Conservation (phyloP, 1,140 invertebrate species). For the Drosophila chauvacae region DNA sequence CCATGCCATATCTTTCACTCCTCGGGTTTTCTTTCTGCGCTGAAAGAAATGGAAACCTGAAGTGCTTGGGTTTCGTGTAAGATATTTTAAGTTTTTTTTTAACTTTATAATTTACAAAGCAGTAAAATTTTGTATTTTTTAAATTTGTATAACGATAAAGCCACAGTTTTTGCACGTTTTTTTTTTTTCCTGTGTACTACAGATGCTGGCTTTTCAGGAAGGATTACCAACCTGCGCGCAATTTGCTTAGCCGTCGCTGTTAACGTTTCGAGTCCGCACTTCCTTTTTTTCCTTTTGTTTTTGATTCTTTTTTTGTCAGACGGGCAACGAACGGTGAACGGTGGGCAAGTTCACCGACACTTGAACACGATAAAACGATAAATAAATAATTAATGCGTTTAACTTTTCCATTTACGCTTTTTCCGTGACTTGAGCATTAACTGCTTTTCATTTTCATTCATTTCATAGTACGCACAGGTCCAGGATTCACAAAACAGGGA, state of each 20-base stretch:
- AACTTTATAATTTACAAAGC: neutral
- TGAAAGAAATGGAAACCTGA: neutral
- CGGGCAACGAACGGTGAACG: slow-evolving; percentile 37
- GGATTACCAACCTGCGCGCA: slow-evolving; percentile 67
- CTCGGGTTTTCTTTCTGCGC: neutral
- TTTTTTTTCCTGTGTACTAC: neutral
- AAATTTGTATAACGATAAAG: neutral
- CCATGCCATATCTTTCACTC: neutral
- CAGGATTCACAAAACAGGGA: slow-evolving; percentile 31
- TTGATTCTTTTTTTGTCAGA: slow-evolving; percentile 32
- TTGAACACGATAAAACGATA: slow-evolving; percentile 82
- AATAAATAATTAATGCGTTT: slow-evolving; percentile 84
- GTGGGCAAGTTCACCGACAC: slow-evolving; percentile 75
- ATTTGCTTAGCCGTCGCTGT: slow-evolving; percentile 71
- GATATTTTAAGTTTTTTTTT: too few species aligned
- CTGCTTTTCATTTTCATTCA: slow-evolving; percentile 82
- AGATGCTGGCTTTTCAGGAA: slow-evolving; percentile 52
- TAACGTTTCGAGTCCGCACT: slow-evolving; percentile 44
- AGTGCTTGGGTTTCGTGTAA: neutral
- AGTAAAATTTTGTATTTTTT: neutral
- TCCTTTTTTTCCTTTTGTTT: slow-evolving; percentile 36
- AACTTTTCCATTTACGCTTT: slow-evolving; percentile 84
- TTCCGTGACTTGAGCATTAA: slow-evolving; percentile 83
- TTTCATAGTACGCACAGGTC: slow-evolving; percentile 60
- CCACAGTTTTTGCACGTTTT: neutral